These are phyloP conservation scores for Dryobota labecula DNA, from an alignment of 2,888 invertebrate species.

Conservation along the genomic window DNA sequence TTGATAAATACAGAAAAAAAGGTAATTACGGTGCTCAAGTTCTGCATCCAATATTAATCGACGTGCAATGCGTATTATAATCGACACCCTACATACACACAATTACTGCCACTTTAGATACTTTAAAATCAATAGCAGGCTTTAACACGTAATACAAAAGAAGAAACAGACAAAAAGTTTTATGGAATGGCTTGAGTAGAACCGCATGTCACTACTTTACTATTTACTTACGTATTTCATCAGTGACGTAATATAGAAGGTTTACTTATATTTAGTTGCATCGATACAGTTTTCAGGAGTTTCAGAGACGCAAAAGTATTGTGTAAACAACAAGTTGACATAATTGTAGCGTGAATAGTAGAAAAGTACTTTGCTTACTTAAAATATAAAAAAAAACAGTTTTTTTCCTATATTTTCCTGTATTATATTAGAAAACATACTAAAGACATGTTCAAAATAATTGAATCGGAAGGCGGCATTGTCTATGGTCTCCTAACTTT, in stretches of 20 bases:
- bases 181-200: slow-evolving; percentile 10
- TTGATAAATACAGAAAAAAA: slow-evolving; percentile 10
- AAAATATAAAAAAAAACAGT: too few relatives aligned
- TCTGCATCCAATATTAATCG: slow-evolving; percentile 30
- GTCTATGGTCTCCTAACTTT: slow-evolving; percentile 42
- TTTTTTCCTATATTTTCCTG: too few relatives aligned
- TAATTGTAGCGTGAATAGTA: too few relatives aligned
- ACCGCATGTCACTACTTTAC: background rate
- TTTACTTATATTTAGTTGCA: too few relatives aligned
- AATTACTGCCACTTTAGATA: slow-evolving; percentile 26
- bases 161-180: background rate
- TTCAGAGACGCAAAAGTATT: too few relatives aligned
- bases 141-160: slow-evolving; percentile 30
- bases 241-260: too few relatives aligned
- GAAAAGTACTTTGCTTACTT: too few relatives aligned
- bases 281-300: too few relatives aligned
- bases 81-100: slow-evolving; percentile 2
- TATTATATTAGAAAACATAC: too few relatives aligned
- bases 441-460: slow-evolving; percentile 1
- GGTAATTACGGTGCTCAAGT: slow-evolving; percentile 23
- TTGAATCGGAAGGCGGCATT: slow-evolving; percentile 27
- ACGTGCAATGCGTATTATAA: slow-evolving; percentile 27
- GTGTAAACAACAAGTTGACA: too few relatives aligned
- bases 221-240: background rate
- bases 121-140: slow-evolving; percentile 34